phyloP scores from a whole-genome alignment of 2,113 vertebrate species.

The Neotragus moschatus region DNA sequence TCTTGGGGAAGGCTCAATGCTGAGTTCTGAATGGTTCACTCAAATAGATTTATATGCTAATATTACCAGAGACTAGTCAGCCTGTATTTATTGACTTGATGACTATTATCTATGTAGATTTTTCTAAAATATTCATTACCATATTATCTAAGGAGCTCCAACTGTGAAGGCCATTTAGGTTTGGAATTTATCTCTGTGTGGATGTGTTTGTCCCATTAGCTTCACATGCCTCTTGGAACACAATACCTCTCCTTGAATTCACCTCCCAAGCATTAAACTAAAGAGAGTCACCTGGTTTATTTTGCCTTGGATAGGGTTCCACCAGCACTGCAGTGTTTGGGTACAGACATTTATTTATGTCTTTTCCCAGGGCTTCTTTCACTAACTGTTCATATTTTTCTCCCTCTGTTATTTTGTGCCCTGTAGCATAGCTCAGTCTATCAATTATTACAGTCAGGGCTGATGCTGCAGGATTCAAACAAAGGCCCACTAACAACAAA shows the following conservation, averaged over 20 bases:
- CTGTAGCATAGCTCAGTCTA: conserved; percentile 44
- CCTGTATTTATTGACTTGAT: conserved; percentile 40
- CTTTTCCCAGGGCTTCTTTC: conserved; percentile 33
- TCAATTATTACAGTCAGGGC: conserved; percentile 44
- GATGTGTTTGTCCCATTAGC: background rate
- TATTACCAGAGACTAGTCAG: background rate
- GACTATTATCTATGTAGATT: conserved; percentile 23
- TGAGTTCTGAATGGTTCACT: background rate
- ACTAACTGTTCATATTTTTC: conserved; percentile 64
- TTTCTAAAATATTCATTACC: conserved; percentile 42
- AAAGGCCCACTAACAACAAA: conserved; percentile 34
- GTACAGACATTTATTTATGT: conserved; percentile 63
- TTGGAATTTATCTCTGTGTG: background rate
- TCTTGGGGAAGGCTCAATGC: background rate
- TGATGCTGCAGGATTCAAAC: conserved; percentile 61
- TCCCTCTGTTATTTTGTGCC: conserved; percentile 65
- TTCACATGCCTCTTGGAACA: conserved; percentile 27
- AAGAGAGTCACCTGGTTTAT: conserved; percentile 55
- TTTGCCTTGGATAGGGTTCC: conserved; percentile 57
- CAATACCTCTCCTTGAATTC: conserved; percentile 68
- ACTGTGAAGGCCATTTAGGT: background rate
- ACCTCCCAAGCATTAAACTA: conserved; percentile 42
- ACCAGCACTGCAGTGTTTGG: conserved; percentile 55
- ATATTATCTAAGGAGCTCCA: conserved; percentile 29
- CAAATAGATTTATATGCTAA: conserved; percentile 41